Base-by-base conservation (phyloP, 2,797 vertebrate genomes). In the Sphenodon punctatus region DNA sequence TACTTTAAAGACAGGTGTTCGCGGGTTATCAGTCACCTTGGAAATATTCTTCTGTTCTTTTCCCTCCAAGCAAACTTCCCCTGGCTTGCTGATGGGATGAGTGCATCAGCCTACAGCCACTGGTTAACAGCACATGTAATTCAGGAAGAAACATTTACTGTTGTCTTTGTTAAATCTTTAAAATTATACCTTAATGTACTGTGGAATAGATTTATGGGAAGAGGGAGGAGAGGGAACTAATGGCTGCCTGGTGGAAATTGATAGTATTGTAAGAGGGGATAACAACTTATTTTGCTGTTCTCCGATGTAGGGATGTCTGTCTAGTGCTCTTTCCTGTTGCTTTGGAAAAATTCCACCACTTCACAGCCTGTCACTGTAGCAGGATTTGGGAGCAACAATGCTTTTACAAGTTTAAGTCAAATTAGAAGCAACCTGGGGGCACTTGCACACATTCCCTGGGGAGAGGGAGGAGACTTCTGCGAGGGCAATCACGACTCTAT, bases 1-100 rank as follows among this genome's bases (percentile, higher is more conserved):
- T 86, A 92, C 84, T 91, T 94, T 93, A 91, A 90, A 92, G 94
- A 95, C 95, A 97, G 95, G 95, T 96, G 95, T 96, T 93, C 92
- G 88, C 87, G 65, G n/a, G 92, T 90, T 95, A 93, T 95, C 93
- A 95, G 89, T 95, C 74, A 95, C 82, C 91, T 90, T 94, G 85
- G 93, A 89, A 87, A 91, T 32, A 72, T 87, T 85, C 53, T 76
- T 83, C 39, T 30, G 27, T 88, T 86, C 48, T 16, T 58, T 23
- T 64, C 22, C 34, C 49, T 80, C 67, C 13, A 19, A 80, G 74
- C 68, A 79, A 91, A 59, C 90, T 90, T 91, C 93, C 93, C 82
- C 93, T 93, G 87, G 88, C 93, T 93, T 93, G 78, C 89, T 84
- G 93, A 93, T 92, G 85, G 72, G 78, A 51, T 79, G 67, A 92